Conservation (phyloP, 1,140 invertebrate species). For the Parasteatoda tepidariorum region DNA sequence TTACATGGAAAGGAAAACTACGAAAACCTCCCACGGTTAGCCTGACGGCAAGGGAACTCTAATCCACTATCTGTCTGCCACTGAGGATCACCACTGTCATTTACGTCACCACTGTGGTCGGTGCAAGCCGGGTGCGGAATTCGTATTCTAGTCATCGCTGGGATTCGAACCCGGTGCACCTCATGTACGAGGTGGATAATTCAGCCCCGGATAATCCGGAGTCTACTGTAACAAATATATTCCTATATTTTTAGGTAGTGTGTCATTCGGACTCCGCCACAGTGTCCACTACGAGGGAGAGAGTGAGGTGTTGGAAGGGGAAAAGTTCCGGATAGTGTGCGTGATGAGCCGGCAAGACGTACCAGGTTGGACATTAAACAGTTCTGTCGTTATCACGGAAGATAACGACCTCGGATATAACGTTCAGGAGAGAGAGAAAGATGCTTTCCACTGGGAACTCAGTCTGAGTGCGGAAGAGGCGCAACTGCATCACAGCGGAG, state of each 20-base stretch:
- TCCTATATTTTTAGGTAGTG: neutral
- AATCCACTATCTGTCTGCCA: no score
- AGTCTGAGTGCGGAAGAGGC: neutral
- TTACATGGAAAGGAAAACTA: no score
- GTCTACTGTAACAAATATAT: no score
- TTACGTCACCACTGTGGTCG: no score
- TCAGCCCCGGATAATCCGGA: no score
- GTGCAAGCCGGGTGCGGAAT: no score
- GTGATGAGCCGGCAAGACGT: neutral
- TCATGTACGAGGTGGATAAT: no score
- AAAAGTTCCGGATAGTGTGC: slow-evolving; percentile 22
- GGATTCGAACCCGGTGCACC: no score
- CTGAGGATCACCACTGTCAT: no score
- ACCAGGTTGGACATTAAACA: slow-evolving; percentile 28
- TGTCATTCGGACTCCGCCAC: neutral
- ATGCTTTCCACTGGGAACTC: neutral
- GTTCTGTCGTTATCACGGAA: neutral
- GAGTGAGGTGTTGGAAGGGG: slow-evolving; percentile 18
- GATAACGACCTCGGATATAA: slow-evolving; percentile 16
- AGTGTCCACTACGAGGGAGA: neutral
- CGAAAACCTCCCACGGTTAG: no score
- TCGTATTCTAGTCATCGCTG: no score
- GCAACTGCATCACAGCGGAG: slow-evolving; percentile 39
- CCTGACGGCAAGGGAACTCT: no score
- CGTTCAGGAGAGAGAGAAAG: neutral